phyloP scores from a whole-genome alignment of 2,888 invertebrate genomes.

The Monochamus alternatus region DNA sequence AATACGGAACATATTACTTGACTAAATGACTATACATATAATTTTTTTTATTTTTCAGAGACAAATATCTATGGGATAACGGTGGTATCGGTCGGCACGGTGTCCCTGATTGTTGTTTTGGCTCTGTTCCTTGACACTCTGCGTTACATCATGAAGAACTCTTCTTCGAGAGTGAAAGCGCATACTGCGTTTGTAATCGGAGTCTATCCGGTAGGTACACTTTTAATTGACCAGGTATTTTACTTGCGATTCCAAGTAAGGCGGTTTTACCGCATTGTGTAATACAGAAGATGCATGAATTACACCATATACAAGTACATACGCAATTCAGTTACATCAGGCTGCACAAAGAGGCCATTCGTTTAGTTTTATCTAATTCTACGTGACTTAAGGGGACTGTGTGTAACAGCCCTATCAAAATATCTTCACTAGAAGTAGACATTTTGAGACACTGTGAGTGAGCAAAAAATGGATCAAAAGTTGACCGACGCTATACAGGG shows the following conservation, averaged over 20 bases:
- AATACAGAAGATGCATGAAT: neutral
- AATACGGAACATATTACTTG: too few relatives aligned
- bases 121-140: constrained; percentile 74
- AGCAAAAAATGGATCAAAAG: too few relatives aligned
- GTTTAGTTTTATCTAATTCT: too few relatives aligned
- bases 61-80: constrained; percentile 75
- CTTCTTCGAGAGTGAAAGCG: constrained; percentile 73
- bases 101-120: constrained; percentile 72
- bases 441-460: too few relatives aligned
- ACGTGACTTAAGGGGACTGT: too few relatives aligned
- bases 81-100: constrained; percentile 73
- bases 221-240: too few relatives aligned
- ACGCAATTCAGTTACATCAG: too few relatives aligned
- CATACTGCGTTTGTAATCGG: constrained; percentile 75
- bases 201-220: constrained; percentile 77
- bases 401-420: too few relatives aligned
- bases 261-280: constrained; percentile 14
- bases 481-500: too few relatives aligned
- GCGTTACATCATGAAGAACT: constrained; percentile 73
- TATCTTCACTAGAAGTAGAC: too few relatives aligned
- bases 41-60: constrained; percentile 68
- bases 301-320: neutral
- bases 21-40: neutral
- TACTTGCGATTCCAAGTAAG: too few relatives aligned
- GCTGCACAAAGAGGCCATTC: too few relatives aligned